Evolutionary conservation across 1,140 invertebrate genomes (phyloP).

Genomic region (Armadillidium nasatum): DNA sequence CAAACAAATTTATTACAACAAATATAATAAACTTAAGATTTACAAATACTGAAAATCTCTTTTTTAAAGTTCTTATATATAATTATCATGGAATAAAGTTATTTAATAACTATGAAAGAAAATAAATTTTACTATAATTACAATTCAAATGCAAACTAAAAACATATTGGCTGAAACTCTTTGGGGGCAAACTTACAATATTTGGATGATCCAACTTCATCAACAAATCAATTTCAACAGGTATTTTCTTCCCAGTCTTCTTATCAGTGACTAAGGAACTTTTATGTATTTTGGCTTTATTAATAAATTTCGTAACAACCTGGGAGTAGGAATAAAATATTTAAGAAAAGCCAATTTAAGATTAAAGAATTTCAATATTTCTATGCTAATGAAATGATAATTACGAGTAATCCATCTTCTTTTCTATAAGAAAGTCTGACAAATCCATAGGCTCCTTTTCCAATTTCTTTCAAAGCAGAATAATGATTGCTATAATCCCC

Average conservation of each 20-base stretch:
- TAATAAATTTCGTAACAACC: conserved; percentile 69
- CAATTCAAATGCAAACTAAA: too few relatives aligned
- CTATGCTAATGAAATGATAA: neutral
- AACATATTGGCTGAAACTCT: too few relatives aligned
- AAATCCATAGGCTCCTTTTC: conserved; percentile 70
- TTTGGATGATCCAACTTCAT: conserved; percentile 64
- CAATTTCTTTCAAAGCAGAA: conserved; percentile 65
- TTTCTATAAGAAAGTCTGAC: conserved; percentile 64
- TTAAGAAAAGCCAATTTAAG: neutral
- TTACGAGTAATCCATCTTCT: conserved; percentile 57
- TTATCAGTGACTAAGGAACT: conserved; percentile 64
- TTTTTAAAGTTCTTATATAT: too few relatives aligned
- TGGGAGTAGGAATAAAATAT: conserved; percentile 38
- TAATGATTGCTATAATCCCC: conserved; percentile 63
- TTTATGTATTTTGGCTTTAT: conserved; percentile 64
- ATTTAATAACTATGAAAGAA: too few relatives aligned
- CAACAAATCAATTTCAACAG: conserved; percentile 64
- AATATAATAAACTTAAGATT: too few relatives aligned
- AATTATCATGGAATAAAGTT: too few relatives aligned
- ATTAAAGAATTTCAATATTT: too few relatives aligned
- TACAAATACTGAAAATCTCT: too few relatives aligned
- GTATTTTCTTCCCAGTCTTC: conserved; percentile 54
- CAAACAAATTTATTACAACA: too few relatives aligned
- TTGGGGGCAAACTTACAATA: conserved; percentile 54
- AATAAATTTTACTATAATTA: too few relatives aligned